Conservation (phyloP, 2,888 invertebrate species). For the Dryadula phaetusa region DNA sequence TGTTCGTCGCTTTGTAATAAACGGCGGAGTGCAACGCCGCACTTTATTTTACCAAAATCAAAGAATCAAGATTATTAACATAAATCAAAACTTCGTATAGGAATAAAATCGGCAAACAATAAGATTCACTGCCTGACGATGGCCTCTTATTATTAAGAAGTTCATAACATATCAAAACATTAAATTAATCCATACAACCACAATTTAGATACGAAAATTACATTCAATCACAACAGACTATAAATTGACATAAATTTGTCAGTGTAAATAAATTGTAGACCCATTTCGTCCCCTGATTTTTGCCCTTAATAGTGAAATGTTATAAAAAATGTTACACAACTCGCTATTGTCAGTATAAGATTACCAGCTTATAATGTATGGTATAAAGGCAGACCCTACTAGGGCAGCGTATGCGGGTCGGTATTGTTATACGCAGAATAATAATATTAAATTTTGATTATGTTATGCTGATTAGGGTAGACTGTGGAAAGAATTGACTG, state of each 20-base stretch:
- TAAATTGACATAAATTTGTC: conserved; percentile 1
- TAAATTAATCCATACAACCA: not conserved
- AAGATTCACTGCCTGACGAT: too few relatives aligned
- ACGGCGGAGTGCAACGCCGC: too few relatives aligned
- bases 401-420: conserved; percentile 63
- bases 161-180: not conserved
- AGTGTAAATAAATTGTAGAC: conserved; percentile 58
- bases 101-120: too few relatives aligned
- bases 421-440: conserved; percentile 54
- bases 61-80: too few relatives aligned
- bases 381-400: conserved; percentile 55
- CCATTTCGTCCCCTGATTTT: conserved; percentile 61
- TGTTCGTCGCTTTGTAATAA: too few relatives aligned
- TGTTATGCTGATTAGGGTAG: conserved; percentile 35
- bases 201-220: not conserved
- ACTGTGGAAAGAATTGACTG: too few relatives aligned
- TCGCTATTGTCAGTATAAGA: conserved; percentile 65
- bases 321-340: conserved; percentile 70
- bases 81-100: too few relatives aligned
- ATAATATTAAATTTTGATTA: conserved; percentile 42
- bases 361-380: conserved; percentile 59
- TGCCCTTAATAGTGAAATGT: conserved; percentile 61
- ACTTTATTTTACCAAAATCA: too few relatives aligned
- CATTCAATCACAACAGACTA: not conserved
- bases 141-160: too few relatives aligned